Conservation (phyloP, 2,888 invertebrate species). For the Ichneumon xanthorius region DNA sequence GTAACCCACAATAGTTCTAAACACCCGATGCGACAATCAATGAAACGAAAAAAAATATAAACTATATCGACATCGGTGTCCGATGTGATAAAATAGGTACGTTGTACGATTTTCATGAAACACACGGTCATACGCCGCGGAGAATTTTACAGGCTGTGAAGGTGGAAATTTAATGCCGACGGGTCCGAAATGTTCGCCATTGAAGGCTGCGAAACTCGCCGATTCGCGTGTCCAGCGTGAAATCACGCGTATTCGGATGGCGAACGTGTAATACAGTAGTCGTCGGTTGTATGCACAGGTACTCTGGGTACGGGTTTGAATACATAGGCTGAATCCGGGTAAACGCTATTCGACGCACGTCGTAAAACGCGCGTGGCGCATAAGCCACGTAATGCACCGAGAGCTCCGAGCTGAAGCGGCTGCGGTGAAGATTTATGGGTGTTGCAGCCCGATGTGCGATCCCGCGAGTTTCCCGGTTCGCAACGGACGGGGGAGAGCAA, state of each 20-base stretch:
- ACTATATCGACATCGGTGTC: background rate
- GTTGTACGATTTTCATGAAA: background rate
- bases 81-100: background rate
- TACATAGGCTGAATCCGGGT: constrained; percentile 52
- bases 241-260: constrained; percentile 42
- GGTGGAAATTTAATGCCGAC: constrained; percentile 12
- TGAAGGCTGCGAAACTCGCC: constrained; percentile 33
- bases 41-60: background rate
- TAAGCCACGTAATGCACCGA: constrained; percentile 66
- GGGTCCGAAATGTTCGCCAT: constrained; percentile 11
- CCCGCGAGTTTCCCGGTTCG: constrained; percentile 59
- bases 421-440: constrained; percentile 61
- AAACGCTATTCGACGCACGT: constrained; percentile 70
- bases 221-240: constrained; percentile 45
- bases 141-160: constrained; percentile 17
- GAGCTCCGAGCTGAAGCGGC: constrained; percentile 47
- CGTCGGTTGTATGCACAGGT: constrained; percentile 14
- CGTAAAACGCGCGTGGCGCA: constrained; percentile 69
- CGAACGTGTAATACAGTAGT: constrained; percentile 1
- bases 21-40: background rate
- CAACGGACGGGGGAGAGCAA: constrained; percentile 48
- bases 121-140: background rate
- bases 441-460: constrained; percentile 56
- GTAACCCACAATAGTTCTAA: background rate
- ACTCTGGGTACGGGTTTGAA: constrained; percentile 21